A percentile compares a stretch with the other conserved stretches of the same genome.
These are phyloP conservation scores for Olivierus martensii DNA, from an alignment of 1,140 invertebrate genomes.

Conservation along the genomic window DNA sequence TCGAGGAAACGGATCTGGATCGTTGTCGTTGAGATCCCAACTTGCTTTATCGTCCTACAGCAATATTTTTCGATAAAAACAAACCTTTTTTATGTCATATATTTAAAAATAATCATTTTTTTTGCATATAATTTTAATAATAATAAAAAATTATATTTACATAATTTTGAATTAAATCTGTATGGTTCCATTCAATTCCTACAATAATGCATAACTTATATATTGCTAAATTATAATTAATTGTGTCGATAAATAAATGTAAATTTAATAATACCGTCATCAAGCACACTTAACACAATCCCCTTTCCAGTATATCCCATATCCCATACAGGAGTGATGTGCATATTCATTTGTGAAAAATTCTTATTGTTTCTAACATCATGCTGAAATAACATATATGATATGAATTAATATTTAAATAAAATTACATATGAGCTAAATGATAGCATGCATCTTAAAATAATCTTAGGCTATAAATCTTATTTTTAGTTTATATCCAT, in stretches of 20 bases:
- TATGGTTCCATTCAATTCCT: constrained; percentile 32
- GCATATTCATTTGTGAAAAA: constrained; percentile 23
- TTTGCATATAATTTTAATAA: background rate
- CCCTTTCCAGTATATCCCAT: constrained; percentile 89
- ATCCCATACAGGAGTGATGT: constrained; percentile 57
- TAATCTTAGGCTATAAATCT: no score
- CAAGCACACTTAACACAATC: constrained; percentile 86
- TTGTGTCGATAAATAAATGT: no score
- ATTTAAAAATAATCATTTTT: no score
- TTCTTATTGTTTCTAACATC: no score
- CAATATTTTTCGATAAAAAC: background rate
- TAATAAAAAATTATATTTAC: constrained; percentile 34
- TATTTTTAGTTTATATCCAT: no score
- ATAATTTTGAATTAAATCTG: constrained; percentile 29
- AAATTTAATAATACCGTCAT: constrained; percentile 49
- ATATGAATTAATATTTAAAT: no score
- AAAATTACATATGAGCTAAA: no score
- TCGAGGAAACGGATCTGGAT: constrained; percentile 55
- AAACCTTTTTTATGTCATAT: background rate
- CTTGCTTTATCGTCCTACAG: constrained; percentile 65
- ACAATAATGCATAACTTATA: no score
- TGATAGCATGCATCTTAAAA: no score
- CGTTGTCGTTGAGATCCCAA: constrained; percentile 48
- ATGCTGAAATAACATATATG: no score
- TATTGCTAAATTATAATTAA: no score